Evolutionary conservation across 2,888 invertebrate genomes (phyloP).

Genomic region (Carabus problematicus): DNA sequence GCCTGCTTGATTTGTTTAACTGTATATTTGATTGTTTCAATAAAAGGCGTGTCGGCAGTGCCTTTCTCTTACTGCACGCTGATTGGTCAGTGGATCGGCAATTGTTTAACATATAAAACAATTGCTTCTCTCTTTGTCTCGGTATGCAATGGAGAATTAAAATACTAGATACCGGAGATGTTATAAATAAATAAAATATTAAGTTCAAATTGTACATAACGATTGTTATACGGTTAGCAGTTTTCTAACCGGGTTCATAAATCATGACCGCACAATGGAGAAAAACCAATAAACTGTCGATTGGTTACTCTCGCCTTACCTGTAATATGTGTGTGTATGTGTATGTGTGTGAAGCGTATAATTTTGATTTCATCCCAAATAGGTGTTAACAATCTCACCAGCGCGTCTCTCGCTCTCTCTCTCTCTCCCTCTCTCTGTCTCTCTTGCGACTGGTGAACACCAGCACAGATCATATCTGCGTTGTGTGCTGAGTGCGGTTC

Average conservation of each 20-base stretch:
- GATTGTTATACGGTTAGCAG: neutral
- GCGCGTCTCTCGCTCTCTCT: too few relatives aligned
- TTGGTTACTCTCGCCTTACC: slow-evolving; percentile 14
- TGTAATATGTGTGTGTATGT: too few relatives aligned
- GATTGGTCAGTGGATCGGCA: slow-evolving; percentile 9
- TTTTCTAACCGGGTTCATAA: neutral
- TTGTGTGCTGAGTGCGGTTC: too few relatives aligned
- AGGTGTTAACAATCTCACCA: slow-evolving; percentile 37
- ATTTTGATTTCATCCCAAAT: slow-evolving; percentile 33
- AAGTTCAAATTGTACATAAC: neutral
- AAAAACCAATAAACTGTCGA: slow-evolving; percentile 14
- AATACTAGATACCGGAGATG: neutral
- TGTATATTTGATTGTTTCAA: slow-evolving; percentile 32
- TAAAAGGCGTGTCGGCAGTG: slow-evolving; percentile 23
- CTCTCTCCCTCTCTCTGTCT: too few relatives aligned
- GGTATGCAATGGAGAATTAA: neutral
- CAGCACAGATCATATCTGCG: too few relatives aligned
- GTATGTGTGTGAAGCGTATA: slow-evolving; percentile 19
- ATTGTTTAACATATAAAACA: slow-evolving; percentile 35
- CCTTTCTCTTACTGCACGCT: slow-evolving; percentile 29
- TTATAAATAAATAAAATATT: neutral
- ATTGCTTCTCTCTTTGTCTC: neutral
- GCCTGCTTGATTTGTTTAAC: too few relatives aligned
- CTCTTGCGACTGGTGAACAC: too few relatives aligned
- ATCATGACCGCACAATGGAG: neutral